Evolutionary conservation across 2,113 vertebrate genomes (phyloP).

Genomic region (Blennius ocellaris): DNA sequence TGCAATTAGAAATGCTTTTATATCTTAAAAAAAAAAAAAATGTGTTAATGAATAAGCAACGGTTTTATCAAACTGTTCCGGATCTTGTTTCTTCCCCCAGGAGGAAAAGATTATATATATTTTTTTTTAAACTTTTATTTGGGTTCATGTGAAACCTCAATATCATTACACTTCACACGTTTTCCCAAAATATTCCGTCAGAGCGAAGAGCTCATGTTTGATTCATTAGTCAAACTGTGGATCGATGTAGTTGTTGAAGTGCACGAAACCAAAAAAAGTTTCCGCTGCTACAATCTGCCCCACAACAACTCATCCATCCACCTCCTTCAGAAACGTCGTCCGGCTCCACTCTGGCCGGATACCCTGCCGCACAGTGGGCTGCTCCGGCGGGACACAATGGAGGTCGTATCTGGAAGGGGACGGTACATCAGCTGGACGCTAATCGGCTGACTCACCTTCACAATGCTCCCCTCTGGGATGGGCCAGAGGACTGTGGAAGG

Average conservation of each 20-base stretch:
- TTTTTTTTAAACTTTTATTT: no score
- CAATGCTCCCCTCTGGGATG: slow-evolving; percentile 59
- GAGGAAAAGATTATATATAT: no score
- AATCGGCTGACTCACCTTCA: slow-evolving; percentile 80
- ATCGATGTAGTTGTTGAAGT: background rate
- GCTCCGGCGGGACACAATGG: slow-evolving; percentile 45
- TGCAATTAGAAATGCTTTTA: no score
- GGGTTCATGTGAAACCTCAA: no score
- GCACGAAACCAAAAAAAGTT: background rate
- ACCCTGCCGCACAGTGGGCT: slow-evolving; percentile 16
- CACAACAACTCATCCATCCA: slow-evolving; percentile 18
- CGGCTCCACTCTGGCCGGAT: slow-evolving; percentile 26
- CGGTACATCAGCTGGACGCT: slow-evolving; percentile 78
- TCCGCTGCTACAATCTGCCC: background rate
- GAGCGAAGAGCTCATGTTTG: background rate
- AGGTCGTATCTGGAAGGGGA: slow-evolving; percentile 66
- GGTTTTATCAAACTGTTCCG: no score
- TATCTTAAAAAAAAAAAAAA: no score
- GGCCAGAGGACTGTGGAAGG: slow-evolving; percentile 62
- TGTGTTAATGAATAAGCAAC: no score
- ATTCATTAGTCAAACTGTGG: slow-evolving; percentile 1
- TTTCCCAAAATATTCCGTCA: background rate
- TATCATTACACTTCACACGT: no score
- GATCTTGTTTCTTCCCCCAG: no score
- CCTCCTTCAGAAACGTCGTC: slow-evolving; percentile 15